Evolutionary conservation across 2,113 vertebrate species (phyloP).

Genomic region (Rhipidura dahli): DNA sequence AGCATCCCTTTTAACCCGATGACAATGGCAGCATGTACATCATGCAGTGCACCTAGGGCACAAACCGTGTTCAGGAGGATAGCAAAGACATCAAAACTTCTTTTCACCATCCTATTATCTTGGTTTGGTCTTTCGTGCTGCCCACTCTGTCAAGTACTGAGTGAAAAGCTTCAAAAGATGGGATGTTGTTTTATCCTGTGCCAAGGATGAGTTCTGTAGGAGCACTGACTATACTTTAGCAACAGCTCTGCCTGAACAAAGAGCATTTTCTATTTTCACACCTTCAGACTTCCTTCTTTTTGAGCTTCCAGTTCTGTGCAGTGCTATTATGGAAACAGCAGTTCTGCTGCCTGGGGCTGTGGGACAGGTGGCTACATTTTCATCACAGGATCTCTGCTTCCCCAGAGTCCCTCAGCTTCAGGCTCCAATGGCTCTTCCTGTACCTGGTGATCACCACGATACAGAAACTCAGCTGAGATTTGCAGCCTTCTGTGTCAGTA

Average conservation of each 20-base stretch:
- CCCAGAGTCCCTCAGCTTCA: background rate
- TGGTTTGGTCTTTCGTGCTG: background rate
- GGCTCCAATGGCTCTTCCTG: background rate
- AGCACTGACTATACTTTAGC: background rate
- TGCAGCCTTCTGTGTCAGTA: background rate
- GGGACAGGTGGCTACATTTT: background rate
- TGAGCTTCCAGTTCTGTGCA: background rate
- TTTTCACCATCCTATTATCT: background rate
- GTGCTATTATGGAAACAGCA: background rate
- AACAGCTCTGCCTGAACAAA: background rate
- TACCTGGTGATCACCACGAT: background rate
- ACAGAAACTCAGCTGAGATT: background rate
- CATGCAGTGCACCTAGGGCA: background rate
- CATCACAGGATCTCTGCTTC: background rate
- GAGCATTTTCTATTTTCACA: background rate
- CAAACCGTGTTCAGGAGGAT: background rate
- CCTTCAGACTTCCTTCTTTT: background rate
- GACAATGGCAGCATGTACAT: background rate
- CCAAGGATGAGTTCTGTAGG: background rate
- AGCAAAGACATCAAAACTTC: background rate
- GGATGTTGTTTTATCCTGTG: background rate
- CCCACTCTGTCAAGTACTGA: fast-evolving
- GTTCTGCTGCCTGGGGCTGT: background rate
- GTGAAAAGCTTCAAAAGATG: background rate
- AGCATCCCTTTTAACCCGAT: background rate